Base-by-base conservation (phyloP, 2,888 invertebrate species). In the Orgyia antiqua region DNA sequence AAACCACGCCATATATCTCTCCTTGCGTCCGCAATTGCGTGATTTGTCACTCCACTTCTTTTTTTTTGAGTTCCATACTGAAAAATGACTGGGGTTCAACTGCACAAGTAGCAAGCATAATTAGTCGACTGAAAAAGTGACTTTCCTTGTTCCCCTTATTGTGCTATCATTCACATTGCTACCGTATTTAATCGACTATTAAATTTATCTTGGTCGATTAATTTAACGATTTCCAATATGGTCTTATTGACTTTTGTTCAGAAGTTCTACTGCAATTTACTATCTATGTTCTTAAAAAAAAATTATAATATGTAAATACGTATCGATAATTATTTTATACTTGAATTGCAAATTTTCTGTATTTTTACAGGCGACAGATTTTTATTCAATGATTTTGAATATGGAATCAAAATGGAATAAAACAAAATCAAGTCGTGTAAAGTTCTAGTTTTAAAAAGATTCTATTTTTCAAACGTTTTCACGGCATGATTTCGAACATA, bases 21-120 rank as follows among this genome's bases (percentile, higher is more conserved):
- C 76, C 65, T 59, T 73, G 71, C 79, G 74, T 69, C 74, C 71
- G 74, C 83, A 79, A 83, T 82, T 80, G 78, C 78, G 78, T 82
- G 80, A 84, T 84, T 84, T 84, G 84, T 84, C 83, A 83, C 45
- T 24, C 13, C 10, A 2, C 20, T 37, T 41, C 34, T 27, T 62
- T 57, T n/a, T n/a, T 72, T 77, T 76, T 72, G 63, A 52, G 52
- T 55, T 57, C 38, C 55, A 44, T 57, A 63, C 69, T 74, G 79
- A 82, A 79, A 79, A 82, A 83, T 82, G 71, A 65, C 57, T 63
- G 55, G 50, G 62, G 67, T 70, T 75, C 69, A 73, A 72, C 67
- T 66, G 48, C 45, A 45, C 54, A 62, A 66, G 64, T 51, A 56
- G 62, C 45, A 29, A 49, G 34, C 58, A 63, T 78, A 82, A 82